Conservation (phyloP, 2,797 vertebrate genomes). For the Artibeus lituratus region DNA sequence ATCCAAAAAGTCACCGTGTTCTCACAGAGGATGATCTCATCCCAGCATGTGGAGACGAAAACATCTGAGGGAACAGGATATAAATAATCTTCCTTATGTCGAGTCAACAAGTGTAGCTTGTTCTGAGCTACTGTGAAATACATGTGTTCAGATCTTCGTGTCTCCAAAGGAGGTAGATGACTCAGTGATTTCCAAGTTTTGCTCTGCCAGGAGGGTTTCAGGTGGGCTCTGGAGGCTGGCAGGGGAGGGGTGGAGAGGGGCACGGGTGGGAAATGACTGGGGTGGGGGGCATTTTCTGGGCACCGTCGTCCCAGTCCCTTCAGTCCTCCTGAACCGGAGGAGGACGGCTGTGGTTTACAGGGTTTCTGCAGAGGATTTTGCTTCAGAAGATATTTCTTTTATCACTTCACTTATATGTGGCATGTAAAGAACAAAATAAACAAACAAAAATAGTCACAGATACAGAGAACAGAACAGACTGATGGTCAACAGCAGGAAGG, state of each 20-base stretch:
- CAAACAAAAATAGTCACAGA: neutral
- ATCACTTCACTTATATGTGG: neutral
- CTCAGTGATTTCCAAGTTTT: neutral
- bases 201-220: neutral
- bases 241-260: neutral
- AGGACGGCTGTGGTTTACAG: neutral
- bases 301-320: neutral
- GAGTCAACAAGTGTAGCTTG: slow-evolving; percentile 29
- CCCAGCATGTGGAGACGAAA: slow-evolving; percentile 14
- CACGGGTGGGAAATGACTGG: too few species aligned
- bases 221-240: neutral
- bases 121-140: slow-evolving; percentile 11
- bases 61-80: slow-evolving; percentile 53
- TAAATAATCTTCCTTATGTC: slow-evolving; percentile 63
- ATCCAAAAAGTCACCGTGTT: slow-evolving; percentile 48
- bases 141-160: neutral
- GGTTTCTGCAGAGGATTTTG: neutral
- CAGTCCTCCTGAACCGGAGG: neutral
- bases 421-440: neutral
- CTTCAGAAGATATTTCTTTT: slow-evolving; percentile 1
- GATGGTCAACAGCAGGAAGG: neutral
- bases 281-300: neutral
- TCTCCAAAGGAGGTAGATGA: slow-evolving; percentile 8
- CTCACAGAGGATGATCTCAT: slow-evolving; percentile 58
- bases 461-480: neutral